Percentiles rank a stretch among this genome's conserved stretches.
Conservation (phyloP, 2,888 invertebrate species). For the Eledone cirrhosa region DNA sequence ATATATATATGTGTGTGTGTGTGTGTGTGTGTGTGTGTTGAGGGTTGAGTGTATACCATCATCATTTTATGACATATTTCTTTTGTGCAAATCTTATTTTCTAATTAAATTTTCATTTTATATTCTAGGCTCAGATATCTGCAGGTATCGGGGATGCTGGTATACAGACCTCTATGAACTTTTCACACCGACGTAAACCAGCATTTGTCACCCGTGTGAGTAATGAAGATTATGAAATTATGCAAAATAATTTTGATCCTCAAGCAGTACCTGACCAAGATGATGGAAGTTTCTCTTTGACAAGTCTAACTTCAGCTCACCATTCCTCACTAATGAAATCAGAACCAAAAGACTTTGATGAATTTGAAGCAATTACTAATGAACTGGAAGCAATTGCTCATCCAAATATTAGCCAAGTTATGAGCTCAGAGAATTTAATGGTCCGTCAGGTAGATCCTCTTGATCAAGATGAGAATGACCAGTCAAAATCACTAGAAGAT, state of each 20-base stretch:
- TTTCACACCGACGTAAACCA: constrained; percentile 35
- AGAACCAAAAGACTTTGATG: constrained; percentile 20
- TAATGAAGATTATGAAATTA: constrained; percentile 3
- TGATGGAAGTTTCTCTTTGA: neutral
- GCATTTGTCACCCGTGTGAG: constrained; percentile 34
- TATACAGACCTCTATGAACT: neutral
- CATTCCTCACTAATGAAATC: neutral
- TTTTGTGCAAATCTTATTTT: too few species aligned
- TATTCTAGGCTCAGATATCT: too few species aligned
- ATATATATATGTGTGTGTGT: too few species aligned
- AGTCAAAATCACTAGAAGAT: neutral
- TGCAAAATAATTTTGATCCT: neutral
- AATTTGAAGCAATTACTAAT: neutral
- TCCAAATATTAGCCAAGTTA: neutral
- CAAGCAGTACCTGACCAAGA: constrained; percentile 8
- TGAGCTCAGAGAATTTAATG: neutral
- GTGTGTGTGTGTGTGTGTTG: too few species aligned
- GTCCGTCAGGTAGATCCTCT: neutral
- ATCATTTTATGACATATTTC: too few species aligned
- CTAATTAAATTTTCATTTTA: too few species aligned
- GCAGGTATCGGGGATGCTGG: neutral
- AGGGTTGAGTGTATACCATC: too few species aligned
- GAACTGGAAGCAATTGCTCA: constrained; percentile 5
- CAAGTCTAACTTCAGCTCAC: neutral
- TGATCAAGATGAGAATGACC: neutral